Evolutionary conservation across 2,888 invertebrate species (phyloP).

Genomic region (Axea sp.): DNA sequence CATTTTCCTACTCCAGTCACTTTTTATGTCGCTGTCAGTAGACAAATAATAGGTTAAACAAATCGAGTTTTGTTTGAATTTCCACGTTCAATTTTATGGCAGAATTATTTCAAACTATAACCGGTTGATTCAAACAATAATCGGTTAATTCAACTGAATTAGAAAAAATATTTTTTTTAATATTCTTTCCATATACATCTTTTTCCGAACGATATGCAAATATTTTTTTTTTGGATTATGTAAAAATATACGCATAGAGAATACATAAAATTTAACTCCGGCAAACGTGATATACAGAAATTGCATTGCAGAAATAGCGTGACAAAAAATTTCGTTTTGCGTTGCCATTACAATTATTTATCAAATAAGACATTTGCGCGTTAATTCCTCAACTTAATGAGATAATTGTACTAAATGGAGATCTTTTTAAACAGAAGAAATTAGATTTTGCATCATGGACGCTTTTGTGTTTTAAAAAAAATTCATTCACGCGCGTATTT

Average conservation of each 20-base stretch:
- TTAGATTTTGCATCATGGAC: not conserved
- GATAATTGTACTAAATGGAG: not conserved
- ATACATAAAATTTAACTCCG: too few relatives aligned
- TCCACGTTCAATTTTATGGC: too few relatives aligned
- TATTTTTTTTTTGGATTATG: slow-evolving; percentile 10
- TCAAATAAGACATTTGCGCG: not conserved
- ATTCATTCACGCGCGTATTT: not conserved
- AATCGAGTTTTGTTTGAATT: too few relatives aligned
- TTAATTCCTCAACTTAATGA: not conserved
- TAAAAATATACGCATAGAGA: not conserved
- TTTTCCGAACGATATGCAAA: not conserved
- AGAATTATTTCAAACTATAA: too few relatives aligned
- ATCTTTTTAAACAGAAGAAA: not conserved
- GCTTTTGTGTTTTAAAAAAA: too few relatives aligned
- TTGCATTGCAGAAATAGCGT: not conserved
- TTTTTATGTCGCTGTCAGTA: not conserved
- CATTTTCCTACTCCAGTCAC: not conserved
- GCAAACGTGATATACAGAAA: not conserved
- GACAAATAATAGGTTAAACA: too few relatives aligned
- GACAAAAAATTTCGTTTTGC: not conserved
- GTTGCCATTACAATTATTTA: not conserved
- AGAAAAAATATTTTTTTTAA: too few relatives aligned
- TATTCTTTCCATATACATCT: not conserved
- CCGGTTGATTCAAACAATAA: too few relatives aligned
- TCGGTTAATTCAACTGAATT: too few relatives aligned